Percentiles rank a stretch among this genome's conserved stretches.
Conservation (phyloP, 2,113 vertebrate species). For the Ariopsis seemanni region DNA sequence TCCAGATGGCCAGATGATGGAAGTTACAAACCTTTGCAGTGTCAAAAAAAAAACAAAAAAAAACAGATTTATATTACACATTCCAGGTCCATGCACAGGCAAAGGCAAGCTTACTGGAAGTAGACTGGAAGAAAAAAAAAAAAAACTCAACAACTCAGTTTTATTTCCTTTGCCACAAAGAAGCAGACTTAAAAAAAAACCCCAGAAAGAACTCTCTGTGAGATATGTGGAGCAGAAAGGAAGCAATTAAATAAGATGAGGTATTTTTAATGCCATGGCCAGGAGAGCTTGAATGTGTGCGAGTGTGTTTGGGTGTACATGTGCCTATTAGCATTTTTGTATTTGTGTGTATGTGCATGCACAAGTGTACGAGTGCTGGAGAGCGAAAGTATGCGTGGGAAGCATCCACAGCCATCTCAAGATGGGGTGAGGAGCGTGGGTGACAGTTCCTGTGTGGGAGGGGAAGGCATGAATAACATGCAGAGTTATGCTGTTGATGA, state of each 20-base stretch:
- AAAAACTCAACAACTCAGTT: neutral
- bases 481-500: conserved; percentile 52
- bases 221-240: conserved; percentile 46
- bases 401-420: conserved; percentile 50
- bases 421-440: conserved; percentile 53
- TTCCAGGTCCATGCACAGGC: conserved; percentile 22
- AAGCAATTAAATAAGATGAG: conserved; percentile 49
- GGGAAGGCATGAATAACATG: conserved; percentile 53
- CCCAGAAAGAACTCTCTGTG: conserved; percentile 21
- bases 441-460: conserved; percentile 58
- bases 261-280: conserved; percentile 48
- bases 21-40: conserved; percentile 29
- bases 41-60: conserved; percentile 13
- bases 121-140: neutral
- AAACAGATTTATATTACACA: conserved; percentile 17
- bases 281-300: conserved; percentile 38
- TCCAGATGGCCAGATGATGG: conserved; percentile 48
- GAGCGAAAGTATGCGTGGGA: conserved; percentile 53
- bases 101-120: conserved; percentile 17
- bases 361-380: conserved; percentile 8
- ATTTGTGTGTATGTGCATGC: conserved; percentile 14
- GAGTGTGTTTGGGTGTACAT: conserved; percentile 1
- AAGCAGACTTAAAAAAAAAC: conserved; percentile 28
- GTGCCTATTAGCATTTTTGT: neutral
- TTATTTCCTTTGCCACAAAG: conserved; percentile 30